A percentile compares a stretch with the other conserved stretches of the same genome.
Conservation (phyloP, 1,140 invertebrate genomes). For the Cydia strobilella region DNA sequence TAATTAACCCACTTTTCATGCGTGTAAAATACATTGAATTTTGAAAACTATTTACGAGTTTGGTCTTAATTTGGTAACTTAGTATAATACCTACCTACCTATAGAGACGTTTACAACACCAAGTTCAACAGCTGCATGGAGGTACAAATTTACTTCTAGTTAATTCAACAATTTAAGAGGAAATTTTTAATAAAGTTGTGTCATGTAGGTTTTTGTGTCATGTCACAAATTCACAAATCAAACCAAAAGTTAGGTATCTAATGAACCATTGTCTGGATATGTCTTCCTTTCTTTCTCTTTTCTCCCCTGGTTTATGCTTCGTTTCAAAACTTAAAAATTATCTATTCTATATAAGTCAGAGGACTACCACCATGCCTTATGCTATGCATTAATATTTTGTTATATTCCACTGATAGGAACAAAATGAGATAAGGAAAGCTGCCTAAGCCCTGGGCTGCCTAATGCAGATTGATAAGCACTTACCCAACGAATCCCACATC, state of each 20-base stretch:
- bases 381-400: too few species aligned
- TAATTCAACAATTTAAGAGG: too few species aligned
- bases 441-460: not conserved
- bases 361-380: not conserved
- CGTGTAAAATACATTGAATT: not conserved
- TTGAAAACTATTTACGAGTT: not conserved
- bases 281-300: constrained; percentile 1
- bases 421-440: too few species aligned
- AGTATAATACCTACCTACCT: too few species aligned
- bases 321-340: not conserved
- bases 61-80: not conserved
- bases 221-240: too few species aligned
- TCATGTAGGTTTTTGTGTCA: too few species aligned
- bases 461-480: constrained; percentile 83
- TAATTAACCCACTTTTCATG: constrained; percentile 8
- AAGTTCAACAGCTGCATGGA: too few species aligned
- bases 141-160: too few species aligned
- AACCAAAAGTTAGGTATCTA: too few species aligned
- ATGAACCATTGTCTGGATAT: not conserved
- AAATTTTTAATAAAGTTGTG: too few species aligned
- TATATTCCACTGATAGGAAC: too few species aligned
- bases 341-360: not conserved
- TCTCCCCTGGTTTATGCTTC: not conserved
- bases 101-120: too few species aligned
- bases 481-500: constrained; percentile 94